phyloP scores from a whole-genome alignment of 1,140 invertebrate genomes.

The Tetramorium alpestre region DNA sequence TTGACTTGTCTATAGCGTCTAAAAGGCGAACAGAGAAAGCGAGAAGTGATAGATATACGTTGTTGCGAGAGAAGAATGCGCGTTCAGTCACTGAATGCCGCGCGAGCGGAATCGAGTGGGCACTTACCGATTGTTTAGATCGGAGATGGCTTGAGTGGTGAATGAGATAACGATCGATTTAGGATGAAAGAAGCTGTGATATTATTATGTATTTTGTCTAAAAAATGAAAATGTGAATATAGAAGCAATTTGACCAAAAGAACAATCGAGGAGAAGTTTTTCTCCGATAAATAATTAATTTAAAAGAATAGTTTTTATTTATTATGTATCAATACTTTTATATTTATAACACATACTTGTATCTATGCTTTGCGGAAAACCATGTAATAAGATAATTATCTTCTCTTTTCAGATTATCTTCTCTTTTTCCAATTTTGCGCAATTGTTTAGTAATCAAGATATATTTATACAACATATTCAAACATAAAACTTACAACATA shows the following conservation, averaged over 20 bases:
- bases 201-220: neutral
- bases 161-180: neutral
- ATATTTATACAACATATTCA: neutral
- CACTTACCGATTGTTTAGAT: slow-evolving; percentile 37
- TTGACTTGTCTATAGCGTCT: neutral
- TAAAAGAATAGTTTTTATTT: neutral
- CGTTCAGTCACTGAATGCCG: neutral
- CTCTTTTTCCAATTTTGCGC: neutral
- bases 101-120: slow-evolving; percentile 30
- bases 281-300: neutral
- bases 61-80: neutral
- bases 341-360: neutral
- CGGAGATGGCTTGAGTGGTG: neutral
- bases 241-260: neutral
- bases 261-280: neutral
- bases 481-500: neutral
- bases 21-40: neutral
- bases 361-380: neutral
- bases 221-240: neutral
- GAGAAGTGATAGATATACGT: slow-evolving; percentile 5
- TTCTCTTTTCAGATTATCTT: neutral
- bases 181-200: neutral
- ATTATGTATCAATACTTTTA: neutral
- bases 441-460: neutral
- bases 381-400: neutral